Evolutionary conservation across 2,113 vertebrate species (phyloP).

Genomic region (Peromyscus polionotus): DNA sequence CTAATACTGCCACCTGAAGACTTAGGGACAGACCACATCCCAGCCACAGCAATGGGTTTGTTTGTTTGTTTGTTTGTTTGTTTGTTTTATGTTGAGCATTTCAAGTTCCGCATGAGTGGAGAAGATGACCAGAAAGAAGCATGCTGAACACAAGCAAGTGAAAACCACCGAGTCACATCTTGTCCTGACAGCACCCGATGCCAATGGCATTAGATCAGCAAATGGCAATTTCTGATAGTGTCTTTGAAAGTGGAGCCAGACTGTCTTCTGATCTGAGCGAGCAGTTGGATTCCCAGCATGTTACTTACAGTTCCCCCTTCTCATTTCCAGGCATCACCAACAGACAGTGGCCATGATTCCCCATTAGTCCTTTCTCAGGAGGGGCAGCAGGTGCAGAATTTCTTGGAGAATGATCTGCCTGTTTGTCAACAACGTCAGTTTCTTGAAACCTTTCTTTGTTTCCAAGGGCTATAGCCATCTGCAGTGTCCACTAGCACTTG

Average conservation of each 20-base stretch:
- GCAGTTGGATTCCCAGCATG: background rate
- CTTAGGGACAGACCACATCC: no score
- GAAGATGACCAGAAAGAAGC: background rate
- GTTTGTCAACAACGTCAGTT: background rate
- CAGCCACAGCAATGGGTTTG: background rate
- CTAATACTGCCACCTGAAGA: background rate
- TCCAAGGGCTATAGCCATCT: background rate
- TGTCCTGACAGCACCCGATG: fast-evolving
- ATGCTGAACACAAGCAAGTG: background rate
- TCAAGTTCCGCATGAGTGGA: background rate
- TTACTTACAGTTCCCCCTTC: fast-evolving
- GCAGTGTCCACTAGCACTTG: fast-evolving
- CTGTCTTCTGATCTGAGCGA: background rate
- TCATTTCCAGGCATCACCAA: background rate
- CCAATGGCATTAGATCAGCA: background rate
- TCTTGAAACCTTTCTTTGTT: background rate
- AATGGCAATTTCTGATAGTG: background rate
- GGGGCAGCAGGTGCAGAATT: background rate
- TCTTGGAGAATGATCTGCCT: background rate
- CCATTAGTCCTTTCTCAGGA: background rate
- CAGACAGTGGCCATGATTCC: background rate
- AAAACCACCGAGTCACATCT: background rate
- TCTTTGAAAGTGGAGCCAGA: background rate
- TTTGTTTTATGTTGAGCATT: background rate
- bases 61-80: background rate